Percentiles rank a stretch among this genome's conserved stretches.
Evolutionary conservation across 2,888 invertebrate genomes (phyloP).

Genomic region (Cephus nigrinus): DNA sequence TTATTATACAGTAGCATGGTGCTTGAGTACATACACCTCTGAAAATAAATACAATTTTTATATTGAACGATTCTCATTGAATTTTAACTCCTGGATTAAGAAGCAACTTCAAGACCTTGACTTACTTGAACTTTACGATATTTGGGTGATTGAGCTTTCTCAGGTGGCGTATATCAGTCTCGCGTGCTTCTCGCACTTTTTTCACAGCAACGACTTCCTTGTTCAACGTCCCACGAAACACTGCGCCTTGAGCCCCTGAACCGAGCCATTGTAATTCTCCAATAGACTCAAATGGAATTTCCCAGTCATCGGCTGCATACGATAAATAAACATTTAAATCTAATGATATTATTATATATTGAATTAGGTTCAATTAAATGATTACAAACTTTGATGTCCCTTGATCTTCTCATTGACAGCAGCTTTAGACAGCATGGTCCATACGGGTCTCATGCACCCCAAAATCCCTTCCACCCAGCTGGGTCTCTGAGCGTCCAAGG

Average conservation of each 20-base stretch:
- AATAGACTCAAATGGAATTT: slow-evolving; percentile 92
- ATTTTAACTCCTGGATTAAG: background rate
- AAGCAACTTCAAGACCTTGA: slow-evolving; percentile 13
- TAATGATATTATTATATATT: background rate
- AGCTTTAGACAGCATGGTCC: slow-evolving; percentile 87
- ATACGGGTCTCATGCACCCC: slow-evolving; percentile 88
- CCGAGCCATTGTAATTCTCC: slow-evolving; percentile 91
- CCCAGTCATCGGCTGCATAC: slow-evolving; percentile 83
- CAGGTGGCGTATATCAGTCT: slow-evolving; percentile 93
- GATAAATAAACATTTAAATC: background rate
- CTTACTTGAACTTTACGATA: slow-evolving; percentile 85
- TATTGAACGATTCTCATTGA: slow-evolving; percentile 7
- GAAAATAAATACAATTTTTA: slow-evolving; percentile 28
- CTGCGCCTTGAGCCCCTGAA: slow-evolving; percentile 96
- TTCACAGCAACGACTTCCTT: slow-evolving; percentile 95
- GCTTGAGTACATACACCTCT: slow-evolving; percentile 94
- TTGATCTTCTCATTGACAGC: slow-evolving; percentile 76
- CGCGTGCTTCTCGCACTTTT: slow-evolving; percentile 91
- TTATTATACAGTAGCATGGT: slow-evolving; percentile 94
- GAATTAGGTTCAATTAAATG: background rate
- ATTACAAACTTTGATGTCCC: slow-evolving; percentile 70
- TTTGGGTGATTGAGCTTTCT: slow-evolving; percentile 95
- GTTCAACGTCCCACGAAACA: slow-evolving; percentile 86
- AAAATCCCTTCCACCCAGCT: slow-evolving; percentile 86
- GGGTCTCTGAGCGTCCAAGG: slow-evolving; percentile 68